Evolutionary conservation across 2,888 invertebrate species (phyloP), one percentile per base, ranked within the genome.

Genomic region (Drosophila dives): DNA sequence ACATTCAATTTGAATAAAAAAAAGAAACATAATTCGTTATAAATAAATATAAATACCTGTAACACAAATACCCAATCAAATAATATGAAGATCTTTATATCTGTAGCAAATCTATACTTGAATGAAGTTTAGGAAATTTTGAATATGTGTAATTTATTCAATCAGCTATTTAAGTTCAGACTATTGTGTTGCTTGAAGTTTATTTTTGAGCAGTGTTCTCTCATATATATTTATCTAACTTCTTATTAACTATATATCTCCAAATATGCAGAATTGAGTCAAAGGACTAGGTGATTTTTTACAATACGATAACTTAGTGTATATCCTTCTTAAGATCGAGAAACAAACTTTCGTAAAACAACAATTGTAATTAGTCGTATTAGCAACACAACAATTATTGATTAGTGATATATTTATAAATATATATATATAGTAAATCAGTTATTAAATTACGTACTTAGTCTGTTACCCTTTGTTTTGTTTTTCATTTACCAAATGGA

Each of bases 401-500:
- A 50, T 61, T 67, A 69, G 60, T 64, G 15, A 34, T 26, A 55
- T n/a, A 34, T 53, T 33, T n/a, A 20, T 32, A 20, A 69, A n/a
- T 56, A 66, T 64, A 56, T 7, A 17, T 69, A n/a, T 64, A 62
- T 65, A 56, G 58, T 56, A 63, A 60, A 42, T 65, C 49, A 75
- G 71, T 82, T 71, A 68, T 71, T 32, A 64, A 72, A 56, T 68
- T 70, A 76, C 51, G 59, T 70, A 72, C 60, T 80, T 89, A 91
- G 89, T 89, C 91, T 89, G 89, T 91, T 89, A 91, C 89, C 89
- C 89, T 80, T 77, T 72, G 72, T 64, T 78, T 74, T 78, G 56
- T 67, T 69, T 72, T 71, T 86, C 56, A 75, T 86, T 76, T 77
- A 66, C 69, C 53, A 72, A 77, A 72, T 69, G 40, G 49, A 74